phyloP scores from a whole-genome alignment of 2,888 invertebrate genomes.

The Epiblema foenella region DNA sequence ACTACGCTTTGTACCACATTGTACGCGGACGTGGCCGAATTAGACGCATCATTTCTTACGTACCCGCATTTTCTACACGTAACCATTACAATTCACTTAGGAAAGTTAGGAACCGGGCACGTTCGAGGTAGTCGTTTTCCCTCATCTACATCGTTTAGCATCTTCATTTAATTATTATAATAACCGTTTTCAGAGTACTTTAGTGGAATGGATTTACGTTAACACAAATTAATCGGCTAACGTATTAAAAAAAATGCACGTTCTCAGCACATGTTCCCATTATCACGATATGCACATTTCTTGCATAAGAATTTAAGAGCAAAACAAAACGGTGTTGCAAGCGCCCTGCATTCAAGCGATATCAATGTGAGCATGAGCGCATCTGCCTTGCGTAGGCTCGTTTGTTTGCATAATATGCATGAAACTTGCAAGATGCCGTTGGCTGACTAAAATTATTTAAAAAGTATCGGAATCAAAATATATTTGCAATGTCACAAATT shows the following conservation, averaged over 20 bases:
- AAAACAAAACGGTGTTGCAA: conserved; percentile 46
- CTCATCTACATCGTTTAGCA: neutral
- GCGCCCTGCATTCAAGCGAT: conserved; percentile 46
- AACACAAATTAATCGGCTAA: too few species aligned
- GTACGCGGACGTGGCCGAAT: conserved; percentile 51
- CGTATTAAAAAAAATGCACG: neutral
- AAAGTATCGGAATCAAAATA: neutral
- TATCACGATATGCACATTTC: conserved; percentile 42
- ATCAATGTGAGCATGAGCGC: conserved; percentile 44
- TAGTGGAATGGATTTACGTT: too few species aligned
- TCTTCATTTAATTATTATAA: conserved; percentile 2
- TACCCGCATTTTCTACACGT: conserved; percentile 56
- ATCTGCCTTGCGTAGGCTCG: conserved; percentile 33
- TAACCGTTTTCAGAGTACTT: neutral
- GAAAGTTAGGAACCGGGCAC: conserved; percentile 45
- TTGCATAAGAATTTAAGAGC: conserved; percentile 43
- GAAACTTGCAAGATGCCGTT: conserved; percentile 19
- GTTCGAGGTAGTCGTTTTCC: conserved; percentile 6
- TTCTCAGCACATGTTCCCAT: conserved; percentile 35
- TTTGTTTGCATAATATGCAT: conserved; percentile 41
- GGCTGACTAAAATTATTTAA: conserved; percentile 37
- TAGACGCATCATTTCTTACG: conserved; percentile 62
- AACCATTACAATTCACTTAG: conserved; percentile 52
- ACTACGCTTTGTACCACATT: conserved; percentile 55
- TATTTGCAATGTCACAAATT: neutral